A percentile compares a stretch with the other conserved stretches of the same genome.
These are phyloP conservation scores for Onychomys arenicola DNA, from an alignment of 2,797 vertebrate genomes.

Conservation along the genomic window DNA sequence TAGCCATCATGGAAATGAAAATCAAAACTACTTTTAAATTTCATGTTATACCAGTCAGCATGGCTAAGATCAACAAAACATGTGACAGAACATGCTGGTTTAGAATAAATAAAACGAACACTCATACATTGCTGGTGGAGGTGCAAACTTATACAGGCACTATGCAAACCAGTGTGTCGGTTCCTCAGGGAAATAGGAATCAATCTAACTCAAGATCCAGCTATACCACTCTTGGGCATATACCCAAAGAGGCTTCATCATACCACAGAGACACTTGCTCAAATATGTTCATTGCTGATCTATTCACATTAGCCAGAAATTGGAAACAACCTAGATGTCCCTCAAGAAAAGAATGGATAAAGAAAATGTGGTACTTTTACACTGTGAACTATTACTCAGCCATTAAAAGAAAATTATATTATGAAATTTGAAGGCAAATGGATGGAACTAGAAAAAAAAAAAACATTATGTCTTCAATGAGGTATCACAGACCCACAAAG, in stretches of 20 bases:
- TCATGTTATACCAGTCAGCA: not conserved
- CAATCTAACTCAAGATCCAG: not conserved
- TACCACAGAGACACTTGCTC: not conserved
- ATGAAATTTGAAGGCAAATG: not conserved
- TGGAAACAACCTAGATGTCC: not conserved
- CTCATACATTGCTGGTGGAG: not conserved
- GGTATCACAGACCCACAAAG: not conserved
- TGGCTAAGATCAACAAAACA: not conserved
- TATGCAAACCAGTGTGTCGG: not conserved
- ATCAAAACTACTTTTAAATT: not conserved
- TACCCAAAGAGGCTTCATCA: not conserved
- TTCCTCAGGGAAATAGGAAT: not conserved
- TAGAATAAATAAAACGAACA: not conserved
- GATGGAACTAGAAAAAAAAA: not conserved
- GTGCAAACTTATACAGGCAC: not conserved
- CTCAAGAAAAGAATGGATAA: not conserved
- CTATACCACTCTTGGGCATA: too few species aligned
- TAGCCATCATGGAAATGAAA: not conserved
- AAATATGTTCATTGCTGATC: not conserved
- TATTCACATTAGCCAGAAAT: not conserved
- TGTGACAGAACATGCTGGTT: not conserved
- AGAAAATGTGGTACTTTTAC: not conserved
- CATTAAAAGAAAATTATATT: not conserved
- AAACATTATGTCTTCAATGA: not conserved
- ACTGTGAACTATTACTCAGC: too few species aligned